Evolutionary conservation across 2,888 invertebrate genomes (phyloP).

Genomic region (Eristalinus aeneus): DNA sequence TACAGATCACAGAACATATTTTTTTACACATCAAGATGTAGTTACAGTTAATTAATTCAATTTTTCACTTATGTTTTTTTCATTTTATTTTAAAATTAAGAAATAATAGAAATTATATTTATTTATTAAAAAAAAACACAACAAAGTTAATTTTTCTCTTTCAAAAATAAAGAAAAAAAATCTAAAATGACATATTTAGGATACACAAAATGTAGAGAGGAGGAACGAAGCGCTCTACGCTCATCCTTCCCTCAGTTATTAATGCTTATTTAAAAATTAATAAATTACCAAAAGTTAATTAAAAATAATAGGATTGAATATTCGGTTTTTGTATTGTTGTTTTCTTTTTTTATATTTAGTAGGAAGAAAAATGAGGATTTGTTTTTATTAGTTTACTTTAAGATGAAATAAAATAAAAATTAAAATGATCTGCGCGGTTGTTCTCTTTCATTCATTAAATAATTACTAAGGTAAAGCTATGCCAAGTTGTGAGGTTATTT

Average conservation of each 20-base stretch:
- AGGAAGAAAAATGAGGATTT: slow-evolving; percentile 49
- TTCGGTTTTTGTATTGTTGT: slow-evolving; percentile 42
- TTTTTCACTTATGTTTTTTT: slow-evolving; percentile 20
- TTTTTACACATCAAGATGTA: slow-evolving; percentile 72
- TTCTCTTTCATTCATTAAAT: slow-evolving; percentile 35
- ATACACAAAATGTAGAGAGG: slow-evolving; percentile 25
- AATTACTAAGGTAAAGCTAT: slow-evolving; percentile 75
- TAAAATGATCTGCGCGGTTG: slow-evolving; percentile 57
- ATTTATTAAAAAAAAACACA: slow-evolving; percentile 49
- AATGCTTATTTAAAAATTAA: not conserved
- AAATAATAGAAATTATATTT: slow-evolving; percentile 56
- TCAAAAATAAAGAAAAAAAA: slow-evolving; percentile 53
- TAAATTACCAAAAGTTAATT: slow-evolving; percentile 34
- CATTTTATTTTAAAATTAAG: slow-evolving; percentile 56
- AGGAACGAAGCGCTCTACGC: not conserved
- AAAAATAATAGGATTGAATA: slow-evolving; percentile 66
- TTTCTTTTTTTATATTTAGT: slow-evolving; percentile 53
- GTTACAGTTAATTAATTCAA: slow-evolving; percentile 55
- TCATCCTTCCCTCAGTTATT: not conserved
- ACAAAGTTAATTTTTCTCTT: slow-evolving; percentile 54
- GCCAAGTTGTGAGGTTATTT: slow-evolving; percentile 75
- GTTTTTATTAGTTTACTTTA: slow-evolving; percentile 27
- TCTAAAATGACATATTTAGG: slow-evolving; percentile 48
- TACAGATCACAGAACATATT: slow-evolving; percentile 81
- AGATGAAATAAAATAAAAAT: slow-evolving; percentile 43